Percentiles rank a stretch among this genome's conserved stretches.
Evolutionary conservation across 2,113 vertebrate species (phyloP).

Genomic region (Macrotis lagotis): DNA sequence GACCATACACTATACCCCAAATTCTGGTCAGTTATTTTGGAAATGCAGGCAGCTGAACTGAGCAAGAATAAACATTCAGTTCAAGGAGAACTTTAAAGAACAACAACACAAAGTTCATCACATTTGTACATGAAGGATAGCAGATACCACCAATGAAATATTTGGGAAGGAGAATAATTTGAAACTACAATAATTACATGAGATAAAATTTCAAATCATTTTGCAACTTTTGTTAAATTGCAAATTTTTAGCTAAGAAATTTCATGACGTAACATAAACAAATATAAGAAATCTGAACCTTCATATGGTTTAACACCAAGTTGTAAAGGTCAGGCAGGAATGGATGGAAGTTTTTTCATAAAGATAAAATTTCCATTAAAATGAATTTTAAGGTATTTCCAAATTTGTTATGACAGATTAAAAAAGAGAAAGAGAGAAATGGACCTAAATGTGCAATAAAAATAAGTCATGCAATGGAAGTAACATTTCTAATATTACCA

Average conservation of each 20-base stretch:
- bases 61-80: not conserved
- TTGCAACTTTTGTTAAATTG: not conserved
- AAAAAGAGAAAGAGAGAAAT: no score
- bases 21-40: not conserved
- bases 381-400: not conserved
- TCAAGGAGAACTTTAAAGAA: not conserved
- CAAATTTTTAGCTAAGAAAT: not conserved
- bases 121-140: not conserved
- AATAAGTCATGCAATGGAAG: not conserved
- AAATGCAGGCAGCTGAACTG: not conserved
- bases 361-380: not conserved
- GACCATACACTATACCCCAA: not conserved
- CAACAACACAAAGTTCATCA: constrained; percentile 8
- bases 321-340: not conserved
- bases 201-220: not conserved
- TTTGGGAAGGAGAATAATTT: not conserved
- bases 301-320: not conserved
- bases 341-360: not conserved
- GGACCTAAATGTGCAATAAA: not conserved
- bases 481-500: not conserved
- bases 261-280: not conserved
- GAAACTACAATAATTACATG: not conserved
- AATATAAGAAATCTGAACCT: not conserved
- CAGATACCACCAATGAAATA: not conserved
- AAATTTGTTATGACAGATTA: not conserved